Evolutionary conservation across 2,113 vertebrate species (phyloP), one percentile per base, ranked within the genome.

Genomic region (Dendrocopos noguchii): DNA sequence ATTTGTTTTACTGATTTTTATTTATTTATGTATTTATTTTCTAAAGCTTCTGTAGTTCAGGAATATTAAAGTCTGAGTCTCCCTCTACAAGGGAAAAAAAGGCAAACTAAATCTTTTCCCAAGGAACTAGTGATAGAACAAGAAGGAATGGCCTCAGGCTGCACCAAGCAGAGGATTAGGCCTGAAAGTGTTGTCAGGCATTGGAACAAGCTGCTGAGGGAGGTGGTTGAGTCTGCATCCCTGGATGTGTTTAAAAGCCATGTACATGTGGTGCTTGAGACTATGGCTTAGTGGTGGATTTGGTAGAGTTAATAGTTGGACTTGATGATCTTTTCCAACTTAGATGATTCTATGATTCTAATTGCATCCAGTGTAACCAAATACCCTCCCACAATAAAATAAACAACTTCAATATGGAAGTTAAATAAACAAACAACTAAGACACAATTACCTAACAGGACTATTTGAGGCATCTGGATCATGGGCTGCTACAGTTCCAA

Each of bases 391-490:
- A 52, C 5, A n/a, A 61, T 5, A 73, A 65, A 63, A 65, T 28
- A 0, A 71, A 61, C 6, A 63, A 16, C 13, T 55, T 77, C n/a
- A 71, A 55, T 60, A 52, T 2, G 80, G 78, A 66, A 17, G 28
- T 9, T 50, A 78, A 57, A 82, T 17, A 67, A 79, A 34, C 12
- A 76, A 80, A n/a, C 1, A 44, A 11, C 9, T 67, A 14, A 34
- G 15, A 53, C 15, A 72, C 7, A 39, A 50, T 97, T 98, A 99
- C 99, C 99, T 99, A 95, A 99, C 98, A 46, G 97, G 97, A 86
- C 98, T 99, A 85, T 98, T 98, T 85, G 98, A 97, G 25, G 97
- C 97, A 96, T 99, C 99, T 4, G 99, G 99, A 93, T 99, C 99
- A 4, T 98, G 98, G 29, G 99, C 99, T 0, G 98, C 98, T 25